phyloP scores from a whole-genome alignment of 1,140 invertebrate species.

The Anagrus nilaparvatae region DNA sequence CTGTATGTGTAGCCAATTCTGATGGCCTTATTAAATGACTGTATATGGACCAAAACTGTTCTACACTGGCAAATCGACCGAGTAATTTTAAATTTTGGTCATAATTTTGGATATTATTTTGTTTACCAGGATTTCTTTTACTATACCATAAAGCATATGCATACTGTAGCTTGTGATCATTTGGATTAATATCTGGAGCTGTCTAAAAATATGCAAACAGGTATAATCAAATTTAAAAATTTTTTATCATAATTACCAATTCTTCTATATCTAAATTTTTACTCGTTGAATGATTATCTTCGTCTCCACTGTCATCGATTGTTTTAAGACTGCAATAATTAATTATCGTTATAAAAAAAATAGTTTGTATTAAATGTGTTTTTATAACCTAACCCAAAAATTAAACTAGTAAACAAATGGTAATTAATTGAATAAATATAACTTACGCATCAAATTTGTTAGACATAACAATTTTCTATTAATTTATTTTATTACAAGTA shows the following conservation, averaged over 20 bases:
- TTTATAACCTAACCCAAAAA: conserved; percentile 18
- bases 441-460: conserved; percentile 58
- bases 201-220: conserved; percentile 23
- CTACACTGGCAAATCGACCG: conserved; percentile 79
- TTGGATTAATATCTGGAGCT: conserved; percentile 56
- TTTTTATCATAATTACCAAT: conserved; percentile 29
- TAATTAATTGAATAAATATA: conserved; percentile 8
- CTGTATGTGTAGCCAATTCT: conserved; percentile 80
- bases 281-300: conserved; percentile 41
- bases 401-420: conserved; percentile 13
- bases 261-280: conserved; percentile 35
- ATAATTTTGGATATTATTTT: conserved; percentile 53
- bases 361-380: neutral
- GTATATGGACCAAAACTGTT: conserved; percentile 96
- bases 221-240: neutral
- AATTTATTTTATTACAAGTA: no score
- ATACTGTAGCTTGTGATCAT: conserved; percentile 81
- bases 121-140: conserved; percentile 57
- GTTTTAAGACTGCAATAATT: conserved; percentile 43
- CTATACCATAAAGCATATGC: conserved; percentile 87
- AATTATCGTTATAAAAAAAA: neutral
- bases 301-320: conserved; percentile 48
- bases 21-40: conserved; percentile 81
- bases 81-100: conserved; percentile 67
- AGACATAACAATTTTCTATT: conserved; percentile 42